Conservation (phyloP, 2,797 vertebrate genomes). For the Okamejei kenojei region DNA sequence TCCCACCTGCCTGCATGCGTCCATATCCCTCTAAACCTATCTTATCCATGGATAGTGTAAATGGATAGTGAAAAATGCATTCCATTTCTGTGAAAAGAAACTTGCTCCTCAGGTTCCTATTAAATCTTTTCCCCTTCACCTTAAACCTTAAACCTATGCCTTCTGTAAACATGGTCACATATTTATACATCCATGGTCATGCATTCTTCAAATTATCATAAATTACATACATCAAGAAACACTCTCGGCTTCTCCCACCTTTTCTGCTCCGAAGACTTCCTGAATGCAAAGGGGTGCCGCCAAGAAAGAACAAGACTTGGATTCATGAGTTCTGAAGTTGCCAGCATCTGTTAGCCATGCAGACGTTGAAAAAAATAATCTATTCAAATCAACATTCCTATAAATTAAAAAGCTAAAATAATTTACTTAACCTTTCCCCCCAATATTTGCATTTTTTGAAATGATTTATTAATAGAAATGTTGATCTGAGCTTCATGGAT, state of each 20-base stretch:
- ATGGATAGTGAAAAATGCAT: too few relatives aligned
- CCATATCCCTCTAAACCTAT: too few relatives aligned
- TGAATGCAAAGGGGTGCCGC: neutral
- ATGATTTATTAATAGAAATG: conserved; percentile 32
- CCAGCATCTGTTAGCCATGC: neutral
- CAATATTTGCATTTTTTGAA: conserved; percentile 22
- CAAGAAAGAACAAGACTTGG: conserved; percentile 30
- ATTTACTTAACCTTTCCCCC: conserved; percentile 33
- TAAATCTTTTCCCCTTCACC: too few relatives aligned
- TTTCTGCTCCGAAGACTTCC: neutral
- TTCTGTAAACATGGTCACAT: too few relatives aligned
- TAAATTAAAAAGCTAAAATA: conserved; percentile 26
- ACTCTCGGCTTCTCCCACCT: neutral
- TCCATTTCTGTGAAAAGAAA: too few relatives aligned
- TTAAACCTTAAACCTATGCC: too few relatives aligned
- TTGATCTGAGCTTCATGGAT: neutral
- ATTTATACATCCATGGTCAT: too few relatives aligned
- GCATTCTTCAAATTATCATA: neutral
- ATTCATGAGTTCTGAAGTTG: conserved; percentile 30
- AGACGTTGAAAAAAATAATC: conserved; percentile 21
- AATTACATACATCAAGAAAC: neutral
- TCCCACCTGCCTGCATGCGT: too few relatives aligned
- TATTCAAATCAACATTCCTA: conserved; percentile 29
- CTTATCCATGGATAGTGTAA: too few relatives aligned
- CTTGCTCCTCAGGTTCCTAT: too few relatives aligned